Base-by-base conservation (phyloP, 2,888 invertebrate species). In the Cyaniris semiargus region DNA sequence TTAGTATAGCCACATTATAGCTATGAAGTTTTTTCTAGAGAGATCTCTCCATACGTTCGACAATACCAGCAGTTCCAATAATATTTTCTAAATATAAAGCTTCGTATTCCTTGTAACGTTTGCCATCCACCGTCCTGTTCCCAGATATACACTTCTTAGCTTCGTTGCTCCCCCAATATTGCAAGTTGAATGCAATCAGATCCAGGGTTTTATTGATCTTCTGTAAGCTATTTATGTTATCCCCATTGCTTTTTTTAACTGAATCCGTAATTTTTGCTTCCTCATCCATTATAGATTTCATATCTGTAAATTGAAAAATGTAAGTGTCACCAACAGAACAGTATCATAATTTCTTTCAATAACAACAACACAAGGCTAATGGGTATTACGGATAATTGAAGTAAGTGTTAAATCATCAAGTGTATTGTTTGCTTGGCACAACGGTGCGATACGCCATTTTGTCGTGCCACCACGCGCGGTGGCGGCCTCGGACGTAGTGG, bases 181-280 rank as follows among this genome's bases (percentile, higher is more conserved):
- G 82, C 0, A 94, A 79, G 78, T 90, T 87, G 1, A 90, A 89
- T 13, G 84, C 80, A 0, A 87, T 87, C 0, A 85, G 60, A 4
- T 88, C 87, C 1, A 93, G 75, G 0, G 84, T 86, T 79, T 90
- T 90, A 0, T 80, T 80, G 0, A 84, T 87, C 75, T 88, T 91
- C 76, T 90, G 86, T 23, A 93, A 81, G 72, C 82, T 85, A 0
- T 83, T 76, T 0, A 91, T 81, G 77, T 87, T 89, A 10, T 88
- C 89, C 77, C 86, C 86, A 1, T 91, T 85, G 0, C 84, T 83
- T 77, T 92, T 93, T 81, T 93, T 93, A 15, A 90, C 86, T 80
- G 84, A 87, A 80, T 94, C 93, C 18, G 85, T 80, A 1, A 80
- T 81, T 4, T 81, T 81, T 0, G 85, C 84, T 80, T 91, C 91